Evolutionary conservation across 64 coral and sea anemone species (phyloP), one percentile per base, ranked within the genome.

Genomic region (Porites australiensis): DNA sequence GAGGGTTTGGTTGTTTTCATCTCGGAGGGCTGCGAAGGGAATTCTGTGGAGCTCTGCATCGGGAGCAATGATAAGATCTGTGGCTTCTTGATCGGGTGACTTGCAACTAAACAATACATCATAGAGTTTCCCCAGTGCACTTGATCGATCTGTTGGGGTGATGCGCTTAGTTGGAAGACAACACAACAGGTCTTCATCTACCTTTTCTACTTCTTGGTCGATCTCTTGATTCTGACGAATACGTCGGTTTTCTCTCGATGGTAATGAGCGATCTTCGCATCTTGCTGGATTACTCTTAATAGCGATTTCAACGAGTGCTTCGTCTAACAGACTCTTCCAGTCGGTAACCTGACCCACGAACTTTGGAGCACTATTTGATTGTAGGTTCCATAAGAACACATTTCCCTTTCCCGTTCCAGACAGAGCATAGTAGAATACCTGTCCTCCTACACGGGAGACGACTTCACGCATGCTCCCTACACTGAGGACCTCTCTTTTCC

Each of bases 11-110:
- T 65, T 88, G 72, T 60, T 59, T 51, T 78, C 48, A 22, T 93
- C 59, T 79, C 75, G 74, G 60, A 93, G 68, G 44, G 91, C 91
- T 22, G 84, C 82, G 47, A 87, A 93, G 9, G 84, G 84, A 13
- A 93, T 54, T 21, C 64, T 79, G 1, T 71, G 64, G 7, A 93
- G 61, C 44, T 53, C 44, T 47, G 47, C 91, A 63, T 93, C 91
- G 50, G 91, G 82, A 80, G 88, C 74, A 59, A 93, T 82, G 11
- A 90, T 67, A 27, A 72, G 79, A 44, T 82, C 79, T 62, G 13
- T 47, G 58, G 58, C 37, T 44, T 54, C 23, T 64, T 61, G 79
- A 44, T 64, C 79, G 6, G 9, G 79, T 0, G 16, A 63, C 23
- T 21, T 15, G 15, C 79, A 43, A 37, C 22, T 8, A 20, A 82